A percentile compares a stretch with the other conserved stretches of the same genome.
Conservation (phyloP, 2,113 vertebrate genomes). For the Xiphorhynchus elegans region DNA sequence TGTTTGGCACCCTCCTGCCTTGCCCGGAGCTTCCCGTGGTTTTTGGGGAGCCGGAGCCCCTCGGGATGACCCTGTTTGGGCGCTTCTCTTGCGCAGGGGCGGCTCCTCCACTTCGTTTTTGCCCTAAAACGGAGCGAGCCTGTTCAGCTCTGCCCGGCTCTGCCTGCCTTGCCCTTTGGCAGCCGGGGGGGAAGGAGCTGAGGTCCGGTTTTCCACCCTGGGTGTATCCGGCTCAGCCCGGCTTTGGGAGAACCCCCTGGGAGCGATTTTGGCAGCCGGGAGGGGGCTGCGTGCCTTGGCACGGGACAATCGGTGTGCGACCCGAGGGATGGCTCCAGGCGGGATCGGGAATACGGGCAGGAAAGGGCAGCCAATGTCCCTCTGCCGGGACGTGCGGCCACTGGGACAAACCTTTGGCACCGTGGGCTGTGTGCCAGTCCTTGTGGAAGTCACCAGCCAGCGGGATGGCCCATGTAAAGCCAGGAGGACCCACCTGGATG, state of each 20-base stretch:
- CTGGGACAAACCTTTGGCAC: not conserved
- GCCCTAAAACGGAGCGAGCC: not conserved
- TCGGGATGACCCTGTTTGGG: not conserved
- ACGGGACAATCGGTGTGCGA: accelerated
- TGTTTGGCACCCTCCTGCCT: not conserved
- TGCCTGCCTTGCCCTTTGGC: not conserved
- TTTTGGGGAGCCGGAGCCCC: not conserved
- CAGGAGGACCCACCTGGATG: not conserved
- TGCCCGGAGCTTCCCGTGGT: accelerated
- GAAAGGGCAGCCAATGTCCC: not conserved
- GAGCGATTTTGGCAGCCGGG: not conserved
- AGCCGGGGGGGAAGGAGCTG: not conserved
- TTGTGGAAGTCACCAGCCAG: not conserved
- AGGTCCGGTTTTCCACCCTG: not conserved
- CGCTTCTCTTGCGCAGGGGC: not conserved
- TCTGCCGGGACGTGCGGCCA: accelerated
- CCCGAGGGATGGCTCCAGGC: not conserved
- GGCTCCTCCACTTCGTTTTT: not conserved
- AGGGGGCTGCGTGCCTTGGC: not conserved
- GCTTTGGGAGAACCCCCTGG: not conserved
- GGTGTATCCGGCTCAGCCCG: not conserved
- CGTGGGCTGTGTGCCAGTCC: accelerated
- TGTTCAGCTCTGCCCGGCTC: not conserved
- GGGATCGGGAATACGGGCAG: accelerated
- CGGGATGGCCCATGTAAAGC: accelerated